These are phyloP conservation scores for Drosophila chauvacae DNA, from an alignment of 1,140 invertebrate genomes.

Conservation along the genomic window DNA sequence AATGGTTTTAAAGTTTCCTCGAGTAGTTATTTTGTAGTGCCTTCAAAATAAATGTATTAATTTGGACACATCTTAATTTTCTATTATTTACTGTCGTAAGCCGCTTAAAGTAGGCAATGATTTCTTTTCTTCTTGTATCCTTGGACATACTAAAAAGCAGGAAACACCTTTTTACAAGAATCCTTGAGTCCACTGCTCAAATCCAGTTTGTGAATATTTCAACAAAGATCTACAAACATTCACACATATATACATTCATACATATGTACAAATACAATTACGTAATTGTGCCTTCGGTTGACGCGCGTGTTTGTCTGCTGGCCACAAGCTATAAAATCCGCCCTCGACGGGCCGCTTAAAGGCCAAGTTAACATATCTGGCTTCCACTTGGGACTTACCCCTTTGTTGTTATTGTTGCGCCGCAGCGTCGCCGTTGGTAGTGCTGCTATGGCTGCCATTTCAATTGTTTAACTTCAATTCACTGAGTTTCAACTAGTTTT, in stretches of 20 bases:
- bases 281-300: conserved; percentile 6
- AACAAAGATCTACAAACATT: background rate
- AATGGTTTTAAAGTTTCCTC: too few species aligned
- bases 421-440: conserved; percentile 30
- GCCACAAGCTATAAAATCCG: conserved; percentile 48
- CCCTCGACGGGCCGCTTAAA: conserved; percentile 56
- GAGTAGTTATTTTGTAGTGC: background rate
- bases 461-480: conserved; percentile 14
- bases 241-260: background rate
- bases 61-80: background rate
- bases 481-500: conserved; percentile 42
- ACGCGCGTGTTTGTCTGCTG: conserved; percentile 32
- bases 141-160: background rate
- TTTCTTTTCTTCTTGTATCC: background rate
- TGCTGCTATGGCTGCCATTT: conserved; percentile 62
- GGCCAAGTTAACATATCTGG: conserved; percentile 67
- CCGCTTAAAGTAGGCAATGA: background rate
- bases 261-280: background rate
- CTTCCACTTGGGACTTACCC: conserved; percentile 61
- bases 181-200: background rate
- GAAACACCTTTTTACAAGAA: background rate
- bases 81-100: background rate
- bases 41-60: background rate
- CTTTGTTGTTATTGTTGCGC: conserved; percentile 57
- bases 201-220: background rate